Percentiles rank a stretch among this genome's conserved stretches.
Evolutionary conservation across 2,888 invertebrate genomes (phyloP).

Genomic region (Lamellibrachia satsuma): DNA sequence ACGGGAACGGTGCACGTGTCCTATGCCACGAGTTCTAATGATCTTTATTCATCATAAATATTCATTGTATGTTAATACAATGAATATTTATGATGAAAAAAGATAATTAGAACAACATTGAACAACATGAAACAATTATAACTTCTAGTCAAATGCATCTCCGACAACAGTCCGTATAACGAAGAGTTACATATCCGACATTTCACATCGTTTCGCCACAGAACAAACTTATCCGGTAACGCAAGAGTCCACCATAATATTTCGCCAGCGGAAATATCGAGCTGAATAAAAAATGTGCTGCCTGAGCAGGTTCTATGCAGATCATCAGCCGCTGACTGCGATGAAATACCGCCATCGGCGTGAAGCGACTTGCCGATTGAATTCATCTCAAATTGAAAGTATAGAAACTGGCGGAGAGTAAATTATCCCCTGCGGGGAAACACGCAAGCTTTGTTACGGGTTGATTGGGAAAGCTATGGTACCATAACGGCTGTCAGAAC

Average conservation of each 20-base stretch:
- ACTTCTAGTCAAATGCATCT: neutral
- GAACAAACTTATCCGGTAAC: neutral
- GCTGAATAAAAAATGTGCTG: neutral
- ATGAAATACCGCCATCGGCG: neutral
- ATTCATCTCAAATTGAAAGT: constrained; percentile 3
- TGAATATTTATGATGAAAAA: no score
- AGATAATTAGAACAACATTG: neutral
- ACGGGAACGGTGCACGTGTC: no score
- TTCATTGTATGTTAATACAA: no score
- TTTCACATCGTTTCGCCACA: neutral
- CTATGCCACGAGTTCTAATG: no score
- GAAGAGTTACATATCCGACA: neutral
- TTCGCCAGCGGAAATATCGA: neutral
- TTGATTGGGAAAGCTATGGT: neutral
- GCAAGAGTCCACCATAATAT: neutral
- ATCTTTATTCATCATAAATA: no score
- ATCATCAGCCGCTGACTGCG: neutral
- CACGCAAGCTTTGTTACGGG: neutral
- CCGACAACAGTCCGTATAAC: neutral
- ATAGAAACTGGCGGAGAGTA: neutral
- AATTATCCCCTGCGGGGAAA: neutral
- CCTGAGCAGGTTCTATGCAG: neutral
- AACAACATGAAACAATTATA: neutral
- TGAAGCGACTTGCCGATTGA: neutral
- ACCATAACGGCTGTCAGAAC: neutral